Conservation (phyloP, 1,140 invertebrate species). For the Heliconius hewitsoni region DNA sequence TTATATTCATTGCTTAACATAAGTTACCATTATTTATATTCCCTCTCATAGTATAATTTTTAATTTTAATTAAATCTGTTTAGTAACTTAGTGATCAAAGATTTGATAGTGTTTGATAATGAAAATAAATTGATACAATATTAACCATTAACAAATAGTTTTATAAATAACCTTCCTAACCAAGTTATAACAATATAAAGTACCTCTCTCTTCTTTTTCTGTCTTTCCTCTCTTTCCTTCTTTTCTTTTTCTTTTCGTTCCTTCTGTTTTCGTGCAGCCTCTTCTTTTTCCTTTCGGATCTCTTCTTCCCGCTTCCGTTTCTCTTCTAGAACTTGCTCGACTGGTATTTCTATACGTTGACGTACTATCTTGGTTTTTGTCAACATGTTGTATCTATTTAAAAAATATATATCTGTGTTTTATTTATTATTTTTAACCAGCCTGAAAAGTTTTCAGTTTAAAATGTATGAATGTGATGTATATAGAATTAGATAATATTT, state of each 20-base stretch:
- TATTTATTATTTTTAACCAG: too few relatives aligned
- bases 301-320: conserved; percentile 61
- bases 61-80: too few relatives aligned
- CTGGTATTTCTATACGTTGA: conserved; percentile 65
- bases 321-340: conserved; percentile 70
- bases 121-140: too few relatives aligned
- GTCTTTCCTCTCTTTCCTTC: conserved; percentile 62
- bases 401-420: conserved; percentile 3
- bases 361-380: conserved; percentile 72
- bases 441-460: too few relatives aligned
- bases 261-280: conserved; percentile 45
- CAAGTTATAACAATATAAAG: neutral
- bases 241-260: conserved; percentile 55
- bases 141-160: too few relatives aligned
- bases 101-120: too few relatives aligned
- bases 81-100: too few relatives aligned
- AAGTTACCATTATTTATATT: too few relatives aligned
- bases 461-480: too few relatives aligned
- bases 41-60: too few relatives aligned
- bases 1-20: too few relatives aligned
- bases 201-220: conserved; percentile 66
- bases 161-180: neutral
- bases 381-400: conserved; percentile 67
- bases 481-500: neutral
- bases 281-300: conserved; percentile 55